phyloP scores from a whole-genome alignment of 2,888 invertebrate species.

The Geophilus truncorum region DNA sequence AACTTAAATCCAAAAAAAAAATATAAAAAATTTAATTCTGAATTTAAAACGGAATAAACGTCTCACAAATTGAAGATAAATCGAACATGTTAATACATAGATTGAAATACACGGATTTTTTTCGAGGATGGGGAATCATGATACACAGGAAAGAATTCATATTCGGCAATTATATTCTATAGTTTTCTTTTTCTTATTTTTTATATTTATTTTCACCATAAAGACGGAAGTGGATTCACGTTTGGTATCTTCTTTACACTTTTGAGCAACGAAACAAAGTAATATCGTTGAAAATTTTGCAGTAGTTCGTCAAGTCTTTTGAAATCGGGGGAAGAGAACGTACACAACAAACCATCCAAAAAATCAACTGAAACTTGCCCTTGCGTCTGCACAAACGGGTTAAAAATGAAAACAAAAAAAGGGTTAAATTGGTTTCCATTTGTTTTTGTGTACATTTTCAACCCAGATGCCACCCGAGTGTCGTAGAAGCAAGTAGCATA shows the following conservation, averaged over 20 bases:
- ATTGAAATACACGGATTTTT: not conserved
- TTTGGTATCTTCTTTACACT: not conserved
- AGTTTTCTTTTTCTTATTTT: not conserved
- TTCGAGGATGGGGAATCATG: too few relatives aligned
- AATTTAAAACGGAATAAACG: not conserved
- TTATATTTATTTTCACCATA: not conserved
- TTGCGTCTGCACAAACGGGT: too few relatives aligned
- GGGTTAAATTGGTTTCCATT: not conserved
- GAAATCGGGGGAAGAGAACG: not conserved
- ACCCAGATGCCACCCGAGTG: not conserved
- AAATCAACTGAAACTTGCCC: too few relatives aligned
- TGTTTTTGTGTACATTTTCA: not conserved
- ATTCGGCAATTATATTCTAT: not conserved
- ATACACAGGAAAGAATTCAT: not conserved
- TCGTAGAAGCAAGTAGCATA: not conserved
- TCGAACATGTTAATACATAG: not conserved
- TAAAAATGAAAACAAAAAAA: not conserved
- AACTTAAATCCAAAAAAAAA: not conserved
- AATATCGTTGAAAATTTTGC: not conserved
- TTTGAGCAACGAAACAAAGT: not conserved
- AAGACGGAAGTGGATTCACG: not conserved
- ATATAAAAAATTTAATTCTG: not conserved
- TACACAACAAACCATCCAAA: not conserved
- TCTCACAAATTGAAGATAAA: not conserved
- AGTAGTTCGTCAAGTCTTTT: not conserved